Percentiles rank a stretch among this genome's conserved stretches.
These are phyloP conservation scores for Trachops cirrhosus DNA, from an alignment of 2,797 vertebrate genomes.

Conservation along the genomic window DNA sequence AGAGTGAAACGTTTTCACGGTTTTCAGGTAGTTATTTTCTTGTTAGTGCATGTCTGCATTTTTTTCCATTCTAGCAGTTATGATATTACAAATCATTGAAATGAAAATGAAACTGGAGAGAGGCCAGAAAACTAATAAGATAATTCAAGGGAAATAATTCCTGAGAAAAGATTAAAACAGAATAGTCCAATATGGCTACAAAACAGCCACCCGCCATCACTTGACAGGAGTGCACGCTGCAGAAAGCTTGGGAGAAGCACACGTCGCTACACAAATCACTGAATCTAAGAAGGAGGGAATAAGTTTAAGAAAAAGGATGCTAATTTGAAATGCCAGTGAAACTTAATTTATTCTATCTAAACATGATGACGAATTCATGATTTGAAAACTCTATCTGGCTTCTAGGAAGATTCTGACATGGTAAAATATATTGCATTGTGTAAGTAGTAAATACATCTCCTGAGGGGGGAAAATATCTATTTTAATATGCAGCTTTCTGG, in stretches of 20 bases:
- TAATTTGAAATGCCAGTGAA: conserved; percentile 50
- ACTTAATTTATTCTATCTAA: conserved; percentile 2
- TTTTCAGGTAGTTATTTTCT: background rate
- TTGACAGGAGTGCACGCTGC: background rate
- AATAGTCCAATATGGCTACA: background rate
- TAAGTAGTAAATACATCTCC: conserved; percentile 12
- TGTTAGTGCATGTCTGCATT: background rate
- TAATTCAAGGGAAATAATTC: conserved; percentile 14
- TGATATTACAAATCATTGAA: conserved; percentile 5
- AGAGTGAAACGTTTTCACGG: background rate
- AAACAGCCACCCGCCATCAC: background rate
- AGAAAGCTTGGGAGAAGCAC: background rate
- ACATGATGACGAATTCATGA: background rate
- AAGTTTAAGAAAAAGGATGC: conserved; percentile 16
- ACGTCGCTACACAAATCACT: background rate
- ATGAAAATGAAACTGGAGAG: conserved; percentile 9
- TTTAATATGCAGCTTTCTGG: conserved; percentile 28
- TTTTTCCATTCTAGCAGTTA: background rate
- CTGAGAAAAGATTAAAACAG: conserved; percentile 5
- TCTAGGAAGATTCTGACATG: background rate
- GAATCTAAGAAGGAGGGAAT: background rate
- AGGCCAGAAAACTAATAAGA: conserved; percentile 17
- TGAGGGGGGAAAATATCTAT: background rate
- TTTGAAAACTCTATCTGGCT: conserved; percentile 40
- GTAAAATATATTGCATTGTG: background rate